Percentiles rank a stretch among this genome's conserved stretches.
Conservation (phyloP, 64 coral and sea anemone species). For the Pachyseris speciosa region DNA sequence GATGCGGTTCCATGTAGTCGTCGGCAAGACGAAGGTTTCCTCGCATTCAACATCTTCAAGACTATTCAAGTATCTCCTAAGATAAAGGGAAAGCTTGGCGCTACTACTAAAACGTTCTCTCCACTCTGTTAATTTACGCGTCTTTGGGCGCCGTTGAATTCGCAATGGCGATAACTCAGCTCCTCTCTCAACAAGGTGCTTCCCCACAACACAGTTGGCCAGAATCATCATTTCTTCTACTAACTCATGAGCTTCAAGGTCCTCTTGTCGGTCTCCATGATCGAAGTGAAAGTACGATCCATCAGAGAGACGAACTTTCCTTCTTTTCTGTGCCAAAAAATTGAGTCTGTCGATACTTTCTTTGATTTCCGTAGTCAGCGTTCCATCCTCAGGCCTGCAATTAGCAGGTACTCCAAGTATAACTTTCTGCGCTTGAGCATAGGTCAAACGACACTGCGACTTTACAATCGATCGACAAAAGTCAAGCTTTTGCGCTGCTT, state of each 20-base stretch:
- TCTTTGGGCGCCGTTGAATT: slow-evolving; percentile 60
- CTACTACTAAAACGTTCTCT: not conserved
- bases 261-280: not conserved
- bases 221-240: slow-evolving; percentile 88
- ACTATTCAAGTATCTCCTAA: not conserved
- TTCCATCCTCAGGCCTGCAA: not conserved
- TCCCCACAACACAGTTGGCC: slow-evolving; percentile 42
- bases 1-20: not conserved
- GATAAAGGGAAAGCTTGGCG: not conserved
- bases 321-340: slow-evolving; percentile 35
- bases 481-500: not conserved
- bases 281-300: slow-evolving; percentile 29
- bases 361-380: not conserved
- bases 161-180: slow-evolving; percentile 24
- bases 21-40: not conserved
- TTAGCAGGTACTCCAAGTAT: slow-evolving; percentile 1
- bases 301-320: slow-evolving; percentile 38
- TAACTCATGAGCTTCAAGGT: slow-evolving; percentile 48
- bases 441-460: slow-evolving; percentile 62
- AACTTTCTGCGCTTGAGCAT: slow-evolving; percentile 51
- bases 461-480: slow-evolving; percentile 55
- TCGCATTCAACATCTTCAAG: not conserved
- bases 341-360: slow-evolving; percentile 23
- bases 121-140: slow-evolving; percentile 37
- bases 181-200: not conserved